Evolutionary conservation across 2,797 vertebrate genomes (phyloP), one percentile per base, ranked within the genome.

Genomic region (Enteromius mattozi): DNA sequence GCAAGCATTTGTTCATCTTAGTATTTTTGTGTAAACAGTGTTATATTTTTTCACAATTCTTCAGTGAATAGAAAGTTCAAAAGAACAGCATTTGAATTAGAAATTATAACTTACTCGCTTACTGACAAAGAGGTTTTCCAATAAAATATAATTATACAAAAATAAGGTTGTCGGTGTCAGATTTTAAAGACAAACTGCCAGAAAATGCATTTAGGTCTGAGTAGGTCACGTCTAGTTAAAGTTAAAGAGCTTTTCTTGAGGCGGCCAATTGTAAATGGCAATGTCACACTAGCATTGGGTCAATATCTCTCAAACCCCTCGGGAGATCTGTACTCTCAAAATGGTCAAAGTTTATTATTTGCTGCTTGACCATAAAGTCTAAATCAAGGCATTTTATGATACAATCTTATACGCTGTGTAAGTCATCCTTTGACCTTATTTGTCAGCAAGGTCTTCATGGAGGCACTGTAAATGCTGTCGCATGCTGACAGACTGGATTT

Each of bases 91-190:
- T 65, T 65, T 65, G 0, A 65, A 33, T 63, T 7, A 30, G 10
- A 63, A 63, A 6, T 65, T 3, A 65, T 65, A 63, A 17, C 61
- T 65, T 33, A 65, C 61, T 16, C 13, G 33, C 6, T 16, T 63
- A 63, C 4, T 61, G 59, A 61, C 59, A 27, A 27, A 61, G 61
- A 65, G 14, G 1, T 65, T 65, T 65, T 65, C 27, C 27, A 16
- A 30, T 30, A 30, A 63, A 30, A 63, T 30, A 30, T 63, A 63
- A 17, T 30, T 16, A 10, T 56, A 3, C 21, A n/a, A 56, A 56
- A n/a, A 83, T 80, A 76, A 85, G 71, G 84, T 84, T 71, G 79
- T 81, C 82, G 78, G 85, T 87, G 87, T 87, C 82, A 81, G 76
- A 88, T 88, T 81, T 83, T 72, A 77, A 30, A 70, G 75, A 83